Evolutionary conservation across 64 coral and sea anemone species (phyloP), one percentile per base, ranked within the genome.

Genomic region (Porites australiensis): DNA sequence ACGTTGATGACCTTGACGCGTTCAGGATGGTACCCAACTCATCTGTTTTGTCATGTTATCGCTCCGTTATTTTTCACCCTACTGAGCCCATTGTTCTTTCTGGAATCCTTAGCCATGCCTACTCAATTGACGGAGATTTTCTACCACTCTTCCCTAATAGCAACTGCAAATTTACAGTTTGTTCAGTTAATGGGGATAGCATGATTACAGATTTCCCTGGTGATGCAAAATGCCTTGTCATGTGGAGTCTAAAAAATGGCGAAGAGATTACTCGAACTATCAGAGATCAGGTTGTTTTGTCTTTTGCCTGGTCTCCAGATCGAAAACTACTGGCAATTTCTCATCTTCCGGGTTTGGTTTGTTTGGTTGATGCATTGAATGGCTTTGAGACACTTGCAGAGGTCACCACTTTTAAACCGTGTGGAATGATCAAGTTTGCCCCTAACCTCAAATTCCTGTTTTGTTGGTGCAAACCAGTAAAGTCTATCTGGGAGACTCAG

Each of bases 301-400:
- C 79, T 9, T 82, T 82, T 64, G 79, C 58, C 8, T 82, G 57
- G 55, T 82, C 79, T 82, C 79, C 55, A 13, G 79, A 50, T 82
- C 43, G 15, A n/a, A 82, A 14, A 6, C 16, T 82, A 59, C 5
- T 82, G 4, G 79, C 79, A 44, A n/a, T 82, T 82, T 82, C 57
- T 3, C 13, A 82, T 14, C 7, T 9, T 11, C 2, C 75, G 5
- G 22, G 58, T 13, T 64, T 27, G 6, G 37, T 82, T 8, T 18
- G 58, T 65, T 63, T 82, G 58, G 13, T 62, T 82, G 79, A 82
- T 18, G 59, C 44, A 8, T 16, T 16, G 57, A 6, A 16, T 82
- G 27, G 2, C 59, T 82, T 46, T 75, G 46, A 12, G 49, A 75
- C 12, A 47, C 72, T 75, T 14, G 13, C 57, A 64, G 11, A 82